phyloP scores from a whole-genome alignment of 2,797 vertebrate genomes.

The Gobio occitaniae region DNA sequence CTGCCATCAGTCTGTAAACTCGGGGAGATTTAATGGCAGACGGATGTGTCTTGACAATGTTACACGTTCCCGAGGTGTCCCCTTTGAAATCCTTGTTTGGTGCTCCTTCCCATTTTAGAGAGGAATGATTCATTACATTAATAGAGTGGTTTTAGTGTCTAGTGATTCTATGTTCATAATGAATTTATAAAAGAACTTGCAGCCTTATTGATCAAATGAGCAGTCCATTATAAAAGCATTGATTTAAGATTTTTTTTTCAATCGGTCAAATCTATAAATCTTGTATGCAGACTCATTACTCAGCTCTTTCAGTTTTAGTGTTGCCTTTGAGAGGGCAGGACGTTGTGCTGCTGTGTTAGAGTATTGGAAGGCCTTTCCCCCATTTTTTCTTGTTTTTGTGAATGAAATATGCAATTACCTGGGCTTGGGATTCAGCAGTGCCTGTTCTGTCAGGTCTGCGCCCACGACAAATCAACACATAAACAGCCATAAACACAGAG shows the following conservation, averaged over 20 bases:
- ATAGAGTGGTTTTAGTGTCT: slow-evolving; percentile 26
- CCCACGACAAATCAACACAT: slow-evolving; percentile 69
- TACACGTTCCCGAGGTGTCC: slow-evolving; percentile 48
- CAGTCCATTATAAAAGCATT: slow-evolving; percentile 26
- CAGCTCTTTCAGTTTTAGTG: slow-evolving; percentile 31
- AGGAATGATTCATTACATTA: slow-evolving; percentile 19
- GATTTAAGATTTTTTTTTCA: neutral
- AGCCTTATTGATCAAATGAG: slow-evolving; percentile 33
- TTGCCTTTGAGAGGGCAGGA: slow-evolving; percentile 45
- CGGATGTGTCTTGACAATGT: slow-evolving; percentile 61
- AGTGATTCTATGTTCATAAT: neutral
- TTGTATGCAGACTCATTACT: slow-evolving; percentile 6
- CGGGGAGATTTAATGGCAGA: slow-evolving; percentile 52
- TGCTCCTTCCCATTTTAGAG: slow-evolving; percentile 29
- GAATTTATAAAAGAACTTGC: slow-evolving; percentile 14
- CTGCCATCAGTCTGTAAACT: slow-evolving; percentile 75
- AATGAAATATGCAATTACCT: slow-evolving; percentile 81
- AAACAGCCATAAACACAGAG: slow-evolving; percentile 74
- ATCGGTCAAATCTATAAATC: slow-evolving; percentile 2
- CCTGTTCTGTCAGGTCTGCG: slow-evolving; percentile 77
- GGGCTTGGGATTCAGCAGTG: slow-evolving; percentile 72
- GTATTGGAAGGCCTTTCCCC: slow-evolving; percentile 46
- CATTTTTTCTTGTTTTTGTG: slow-evolving; percentile 67
- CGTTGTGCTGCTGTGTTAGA: slow-evolving; percentile 35
- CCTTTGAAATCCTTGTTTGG: slow-evolving; percentile 16